Percentiles rank a stretch among this genome's conserved stretches.
Evolutionary conservation across 2,888 invertebrate genomes (phyloP).

Genomic region (Ctena decussata): DNA sequence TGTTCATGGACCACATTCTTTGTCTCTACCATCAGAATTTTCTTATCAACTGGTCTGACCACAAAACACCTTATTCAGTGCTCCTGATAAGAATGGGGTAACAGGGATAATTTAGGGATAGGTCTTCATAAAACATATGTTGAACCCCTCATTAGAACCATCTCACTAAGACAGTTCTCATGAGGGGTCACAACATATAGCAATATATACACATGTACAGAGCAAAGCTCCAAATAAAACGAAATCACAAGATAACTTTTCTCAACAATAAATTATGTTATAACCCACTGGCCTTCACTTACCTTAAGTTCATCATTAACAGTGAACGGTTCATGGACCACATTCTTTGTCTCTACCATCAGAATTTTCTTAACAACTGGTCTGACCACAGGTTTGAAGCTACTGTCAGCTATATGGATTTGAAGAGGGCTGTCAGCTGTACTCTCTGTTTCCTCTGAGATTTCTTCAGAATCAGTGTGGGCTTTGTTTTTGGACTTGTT

Average conservation of each 20-base stretch:
- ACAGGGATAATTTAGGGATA: too few species aligned
- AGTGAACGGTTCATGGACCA: constrained; percentile 95
- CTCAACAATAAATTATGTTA: too few species aligned
- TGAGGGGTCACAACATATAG: too few species aligned
- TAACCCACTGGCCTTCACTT: too few species aligned
- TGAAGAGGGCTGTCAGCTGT: not conserved
- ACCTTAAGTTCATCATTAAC: constrained; percentile 97
- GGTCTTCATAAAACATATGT: too few species aligned
- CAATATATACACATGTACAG: too few species aligned
- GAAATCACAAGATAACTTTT: too few species aligned
- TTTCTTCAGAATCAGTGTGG: not conserved
- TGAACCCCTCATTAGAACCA: too few species aligned
- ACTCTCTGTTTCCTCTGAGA: not conserved
- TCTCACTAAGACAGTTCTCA: too few species aligned
- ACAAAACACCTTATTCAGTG: too few species aligned
- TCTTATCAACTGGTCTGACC: constrained; percentile 42
- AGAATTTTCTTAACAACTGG: constrained; percentile 87
- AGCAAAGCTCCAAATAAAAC: too few species aligned
- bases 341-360: constrained; percentile 98
- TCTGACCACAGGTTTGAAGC: not conserved
- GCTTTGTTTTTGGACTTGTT: not conserved
- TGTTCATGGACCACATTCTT: constrained; percentile 97
- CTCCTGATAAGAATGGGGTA: too few species aligned
- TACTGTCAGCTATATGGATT: not conserved
- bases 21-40: constrained; percentile 95